These are phyloP conservation scores for Drosophila elegans DNA, from an alignment of 1,140 invertebrate genomes.

Conservation along the genomic window DNA sequence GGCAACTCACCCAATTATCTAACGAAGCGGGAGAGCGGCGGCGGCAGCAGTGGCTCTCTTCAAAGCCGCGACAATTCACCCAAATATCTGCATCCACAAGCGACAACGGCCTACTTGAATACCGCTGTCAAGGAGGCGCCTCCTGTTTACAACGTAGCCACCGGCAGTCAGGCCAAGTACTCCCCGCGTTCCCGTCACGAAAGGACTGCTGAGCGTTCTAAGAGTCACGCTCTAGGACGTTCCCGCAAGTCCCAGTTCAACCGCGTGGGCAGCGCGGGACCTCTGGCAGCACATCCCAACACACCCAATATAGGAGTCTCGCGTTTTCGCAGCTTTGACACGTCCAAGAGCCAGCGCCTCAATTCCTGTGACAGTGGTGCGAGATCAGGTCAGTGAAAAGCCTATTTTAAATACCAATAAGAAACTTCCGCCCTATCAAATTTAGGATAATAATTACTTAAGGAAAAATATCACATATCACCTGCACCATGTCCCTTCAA, in stretches of 20 bases:
- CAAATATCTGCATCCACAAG: constrained; percentile 69
- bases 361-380: constrained; percentile 84
- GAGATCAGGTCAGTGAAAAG: constrained; percentile 73
- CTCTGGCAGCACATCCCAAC: constrained; percentile 16
- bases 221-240: constrained; percentile 66
- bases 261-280: constrained; percentile 49
- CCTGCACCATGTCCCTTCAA: too few species aligned
- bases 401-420: background rate
- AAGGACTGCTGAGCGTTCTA: constrained; percentile 72
- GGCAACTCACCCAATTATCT: constrained; percentile 83
- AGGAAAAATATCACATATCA: background rate
- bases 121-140: constrained; percentile 79
- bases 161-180: constrained; percentile 45
- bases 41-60: constrained; percentile 63
- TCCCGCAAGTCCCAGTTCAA: constrained; percentile 79
- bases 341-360: constrained; percentile 72
- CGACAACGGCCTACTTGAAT: constrained; percentile 77
- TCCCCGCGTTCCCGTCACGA: constrained; percentile 69
- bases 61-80: constrained; percentile 79
- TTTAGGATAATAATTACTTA: background rate
- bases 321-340: constrained; percentile 82
- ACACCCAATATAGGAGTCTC: constrained; percentile 54
- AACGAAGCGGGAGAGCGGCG: constrained; percentile 71
- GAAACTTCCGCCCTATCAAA: background rate
- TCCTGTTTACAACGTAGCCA: constrained; percentile 64